Conservation (phyloP, 2,888 invertebrate species). For the Pseudoips prasinana region DNA sequence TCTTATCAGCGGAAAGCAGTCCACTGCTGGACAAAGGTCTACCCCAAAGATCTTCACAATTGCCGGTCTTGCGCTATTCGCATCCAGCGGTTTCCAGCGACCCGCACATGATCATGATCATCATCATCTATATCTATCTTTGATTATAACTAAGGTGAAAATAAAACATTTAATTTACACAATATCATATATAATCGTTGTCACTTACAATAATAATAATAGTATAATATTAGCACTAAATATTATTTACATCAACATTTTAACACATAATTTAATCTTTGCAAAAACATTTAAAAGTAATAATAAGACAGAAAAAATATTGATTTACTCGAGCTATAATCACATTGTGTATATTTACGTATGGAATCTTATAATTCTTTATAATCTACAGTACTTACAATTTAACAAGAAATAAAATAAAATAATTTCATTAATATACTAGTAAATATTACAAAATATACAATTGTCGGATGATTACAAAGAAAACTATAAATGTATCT, state of each 20-base stretch:
- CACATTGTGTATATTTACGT: constrained; percentile 47
- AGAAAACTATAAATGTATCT: constrained; percentile 31
- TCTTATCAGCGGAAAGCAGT: no score
- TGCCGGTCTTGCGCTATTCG: no score
- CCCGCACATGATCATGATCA: no score
- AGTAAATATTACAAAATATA: constrained; percentile 66
- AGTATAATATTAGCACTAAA: constrained; percentile 21
- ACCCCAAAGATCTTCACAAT: no score
- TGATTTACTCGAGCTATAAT: constrained; percentile 28
- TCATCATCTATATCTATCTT: no score
- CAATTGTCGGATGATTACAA: constrained; percentile 37
- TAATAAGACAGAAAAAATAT: constrained; percentile 22
- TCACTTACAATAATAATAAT: constrained; percentile 23
- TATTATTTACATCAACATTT: constrained; percentile 34
- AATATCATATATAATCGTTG: constrained; percentile 41
- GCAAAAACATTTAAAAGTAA: constrained; percentile 21
- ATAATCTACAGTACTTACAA: constrained; percentile 46
- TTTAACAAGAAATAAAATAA: constrained; percentile 26
- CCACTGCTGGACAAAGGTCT: no score
- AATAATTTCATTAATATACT: constrained; percentile 29
- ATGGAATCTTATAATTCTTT: constrained; percentile 53
- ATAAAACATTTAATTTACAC: constrained; percentile 40
- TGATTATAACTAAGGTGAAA: no score
- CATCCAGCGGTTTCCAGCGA: no score
- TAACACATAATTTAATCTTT: constrained; percentile 35